Conservation (phyloP, 2,113 vertebrate species). For the Hemibates koningsi region DNA sequence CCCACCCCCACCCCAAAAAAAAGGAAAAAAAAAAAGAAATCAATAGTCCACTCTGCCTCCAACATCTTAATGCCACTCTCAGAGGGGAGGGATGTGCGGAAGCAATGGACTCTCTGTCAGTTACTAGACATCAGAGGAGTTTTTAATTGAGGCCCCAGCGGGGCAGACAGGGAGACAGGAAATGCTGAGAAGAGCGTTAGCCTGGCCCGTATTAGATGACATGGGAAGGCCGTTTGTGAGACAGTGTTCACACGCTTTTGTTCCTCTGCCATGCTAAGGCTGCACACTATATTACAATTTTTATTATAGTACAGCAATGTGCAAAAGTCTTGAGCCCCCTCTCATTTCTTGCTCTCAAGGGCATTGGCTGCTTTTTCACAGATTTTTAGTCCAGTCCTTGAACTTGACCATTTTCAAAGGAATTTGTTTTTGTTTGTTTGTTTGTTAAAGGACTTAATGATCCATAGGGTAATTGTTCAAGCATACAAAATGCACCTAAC, state of each 20-base stretch:
- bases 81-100: conserved; percentile 49
- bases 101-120: conserved; percentile 66
- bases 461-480: neutral
- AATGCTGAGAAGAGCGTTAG: conserved; percentile 6
- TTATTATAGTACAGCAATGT: neutral
- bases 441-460: neutral
- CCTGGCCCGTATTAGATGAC: neutral
- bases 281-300: neutral
- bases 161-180: conserved; percentile 11
- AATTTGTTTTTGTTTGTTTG: neutral
- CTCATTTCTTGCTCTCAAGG: neutral
- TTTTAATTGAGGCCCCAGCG: conserved; percentile 65
- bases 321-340: neutral
- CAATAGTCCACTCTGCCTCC: conserved; percentile 66
- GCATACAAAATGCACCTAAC: neutral
- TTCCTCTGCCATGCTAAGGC: neutral
- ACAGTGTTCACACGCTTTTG: neutral
- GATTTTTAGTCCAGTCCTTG: neutral
- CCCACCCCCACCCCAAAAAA: accelerated
- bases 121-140: conserved; percentile 60
- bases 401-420: neutral
- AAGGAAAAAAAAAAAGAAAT: conserved; percentile 33
- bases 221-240: neutral
- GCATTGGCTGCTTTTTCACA: neutral
- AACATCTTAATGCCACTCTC: conserved; percentile 70